phyloP scores from a whole-genome alignment of 2,113 vertebrate genomes.

The Dissostichus mawsoni region DNA sequence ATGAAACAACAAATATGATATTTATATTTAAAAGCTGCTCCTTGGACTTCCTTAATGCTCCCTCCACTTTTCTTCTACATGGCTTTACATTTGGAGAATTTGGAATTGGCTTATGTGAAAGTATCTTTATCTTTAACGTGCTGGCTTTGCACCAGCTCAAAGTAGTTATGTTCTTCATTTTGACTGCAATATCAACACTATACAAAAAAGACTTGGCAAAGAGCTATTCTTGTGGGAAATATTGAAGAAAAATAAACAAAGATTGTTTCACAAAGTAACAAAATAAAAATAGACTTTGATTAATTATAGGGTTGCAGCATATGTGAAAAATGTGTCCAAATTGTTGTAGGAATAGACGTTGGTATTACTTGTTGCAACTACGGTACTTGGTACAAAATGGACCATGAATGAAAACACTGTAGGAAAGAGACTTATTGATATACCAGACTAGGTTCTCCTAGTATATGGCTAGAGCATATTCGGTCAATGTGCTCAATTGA shows the following conservation, averaged over 20 bases:
- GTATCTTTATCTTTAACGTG: not conserved
- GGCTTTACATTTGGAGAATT: not conserved
- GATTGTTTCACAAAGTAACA: not conserved
- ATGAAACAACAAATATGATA: slow-evolving; percentile 10
- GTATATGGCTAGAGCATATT: not conserved
- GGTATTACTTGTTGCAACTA: too few species aligned
- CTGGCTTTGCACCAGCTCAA: not conserved
- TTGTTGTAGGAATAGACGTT: too few species aligned
- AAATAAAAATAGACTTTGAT: not conserved
- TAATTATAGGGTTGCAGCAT: not conserved
- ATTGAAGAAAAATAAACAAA: not conserved
- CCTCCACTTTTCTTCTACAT: not conserved
- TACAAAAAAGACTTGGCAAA: not conserved
- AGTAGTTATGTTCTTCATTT: not conserved
- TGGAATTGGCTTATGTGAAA: not conserved
- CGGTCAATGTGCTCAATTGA: not conserved
- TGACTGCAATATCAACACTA: not conserved
- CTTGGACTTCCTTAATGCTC: not conserved
- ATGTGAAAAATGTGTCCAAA: too few species aligned
- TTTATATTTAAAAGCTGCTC: not conserved
- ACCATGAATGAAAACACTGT: too few species aligned
- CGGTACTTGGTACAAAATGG: too few species aligned
- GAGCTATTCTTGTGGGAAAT: too few species aligned
- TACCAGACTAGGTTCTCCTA: not conserved
- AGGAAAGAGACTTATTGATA: too few species aligned